These are phyloP conservation scores for Hirtodrosophila cameraria DNA, from an alignment of 2,888 invertebrate genomes.

Conservation along the genomic window DNA sequence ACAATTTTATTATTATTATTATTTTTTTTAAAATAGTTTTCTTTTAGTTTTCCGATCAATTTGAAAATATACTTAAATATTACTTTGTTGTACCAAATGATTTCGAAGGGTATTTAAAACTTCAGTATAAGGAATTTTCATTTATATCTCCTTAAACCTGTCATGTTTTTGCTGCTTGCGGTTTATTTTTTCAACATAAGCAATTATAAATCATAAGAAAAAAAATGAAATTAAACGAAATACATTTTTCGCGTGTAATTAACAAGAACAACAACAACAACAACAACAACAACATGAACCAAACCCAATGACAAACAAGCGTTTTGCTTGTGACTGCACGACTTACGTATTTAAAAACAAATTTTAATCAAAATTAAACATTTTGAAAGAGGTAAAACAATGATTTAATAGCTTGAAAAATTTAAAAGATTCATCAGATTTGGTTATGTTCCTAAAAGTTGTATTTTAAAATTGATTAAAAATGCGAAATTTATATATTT, in stretches of 20 bases:
- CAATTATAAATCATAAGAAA: slow-evolving; percentile 57
- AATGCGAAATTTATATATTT: too few relatives aligned
- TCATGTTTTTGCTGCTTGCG: slow-evolving; percentile 8
- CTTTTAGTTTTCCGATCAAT: too few relatives aligned
- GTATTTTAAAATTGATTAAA: too few relatives aligned
- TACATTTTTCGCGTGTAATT: slow-evolving; percentile 29
- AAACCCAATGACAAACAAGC: not conserved
- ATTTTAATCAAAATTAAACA: not conserved
- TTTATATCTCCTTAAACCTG: slow-evolving; percentile 14
- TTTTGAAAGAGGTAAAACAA: too few relatives aligned
- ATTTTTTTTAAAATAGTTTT: too few relatives aligned
- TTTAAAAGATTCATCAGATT: too few relatives aligned
- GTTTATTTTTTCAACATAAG: slow-evolving; percentile 39
- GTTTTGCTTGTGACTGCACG: not conserved
- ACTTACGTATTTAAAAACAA: not conserved
- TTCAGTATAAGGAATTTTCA: not conserved
- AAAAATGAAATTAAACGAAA: slow-evolving; percentile 21
- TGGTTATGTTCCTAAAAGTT: too few relatives aligned
- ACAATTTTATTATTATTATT: too few relatives aligned
- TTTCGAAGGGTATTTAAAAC: slow-evolving; percentile 15
- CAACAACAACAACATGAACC: slow-evolving; percentile 10
- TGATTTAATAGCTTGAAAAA: too few relatives aligned
- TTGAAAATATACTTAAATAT: not conserved
- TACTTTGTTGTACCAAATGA: not conserved
- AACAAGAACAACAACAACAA: slow-evolving; percentile 24